Base-by-base conservation (phyloP, 2,797 vertebrate genomes). In the Kryptopterus vitreolus region DNA sequence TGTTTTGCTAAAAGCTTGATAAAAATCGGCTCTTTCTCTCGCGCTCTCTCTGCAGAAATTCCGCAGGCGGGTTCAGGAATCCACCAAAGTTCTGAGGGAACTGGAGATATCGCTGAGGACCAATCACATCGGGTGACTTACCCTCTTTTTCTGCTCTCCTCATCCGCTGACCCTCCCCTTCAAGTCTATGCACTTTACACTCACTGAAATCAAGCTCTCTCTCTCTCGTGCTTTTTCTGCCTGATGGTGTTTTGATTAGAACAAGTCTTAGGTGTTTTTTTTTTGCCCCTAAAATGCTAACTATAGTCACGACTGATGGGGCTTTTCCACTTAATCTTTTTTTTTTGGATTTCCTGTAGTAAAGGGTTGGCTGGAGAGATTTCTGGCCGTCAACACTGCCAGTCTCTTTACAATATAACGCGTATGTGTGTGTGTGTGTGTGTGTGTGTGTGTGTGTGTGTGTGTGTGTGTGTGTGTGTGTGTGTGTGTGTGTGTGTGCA, bases 71-170 rank as follows among this genome's bases (percentile, higher is more conserved):
- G 96, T 99, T 66, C 97, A 97, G 88, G 97, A 99, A 88, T 98
- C 97, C 1, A 98, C 97, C 33, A 98, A 98, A 90, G 96, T 98
- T 80, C 87, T 99, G 84, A 93, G 96, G 24, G 97, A 99, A 89
- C 92, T 99, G 92, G 97, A 99, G 92, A 99, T 98, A 87, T 98
- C 97, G 4, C 93, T 99, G 82, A 94, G 97, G 87, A 99, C 97
- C 46, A 99, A 99, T 91, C 95, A 99, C 91, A 99, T 99, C 0
- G 97, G 97, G 97, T 98, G 91, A 95, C 93, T 83, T 2, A 68
- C 59, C 82, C 80, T 81, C 66, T 80, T 83, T 73, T 68, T 82
- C 26, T 29, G n/a, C 13, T 78, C n/a, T 69, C 72, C 58, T 57
- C 31, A 71, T 71, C 58, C 77, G 29, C 55, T 57, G 68, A 46